These are phyloP conservation scores for Eubucco bourcierii DNA, from an alignment of 2,113 vertebrate genomes.

Conservation along the genomic window DNA sequence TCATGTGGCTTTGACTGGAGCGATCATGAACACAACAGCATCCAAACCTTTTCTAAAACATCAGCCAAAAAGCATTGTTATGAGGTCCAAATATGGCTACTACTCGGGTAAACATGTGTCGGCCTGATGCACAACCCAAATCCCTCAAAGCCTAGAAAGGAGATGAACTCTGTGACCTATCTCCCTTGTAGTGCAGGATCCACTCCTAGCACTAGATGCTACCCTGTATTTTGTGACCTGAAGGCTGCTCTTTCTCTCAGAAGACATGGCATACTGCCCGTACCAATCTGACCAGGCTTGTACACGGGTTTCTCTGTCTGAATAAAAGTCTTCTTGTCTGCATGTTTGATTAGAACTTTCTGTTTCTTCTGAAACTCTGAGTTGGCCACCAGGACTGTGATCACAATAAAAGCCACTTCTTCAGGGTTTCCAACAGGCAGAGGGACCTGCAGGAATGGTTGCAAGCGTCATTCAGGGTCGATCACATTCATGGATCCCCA, in stretches of 20 bases:
- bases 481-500: background rate
- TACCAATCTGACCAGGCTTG: conserved; percentile 62
- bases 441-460: conserved; percentile 44
- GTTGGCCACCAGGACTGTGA: conserved; percentile 15
- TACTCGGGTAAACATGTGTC: fast-evolving
- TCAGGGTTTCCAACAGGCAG: conserved; percentile 4
- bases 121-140: fast-evolving
- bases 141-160: background rate
- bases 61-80: background rate
- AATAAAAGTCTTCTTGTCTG: conserved; percentile 49
- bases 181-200: background rate
- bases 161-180: background rate
- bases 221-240: background rate
- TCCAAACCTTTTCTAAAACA: background rate
- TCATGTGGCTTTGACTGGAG: background rate
- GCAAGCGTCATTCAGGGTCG: background rate
- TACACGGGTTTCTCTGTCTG: conserved; percentile 68
- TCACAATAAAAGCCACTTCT: conserved; percentile 54
- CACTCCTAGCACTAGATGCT: background rate
- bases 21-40: fast-evolving
- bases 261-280: background rate
- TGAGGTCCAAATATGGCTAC: background rate
- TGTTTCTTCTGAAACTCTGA: conserved; percentile 53
- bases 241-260: background rate
- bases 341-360: conserved; percentile 40